These are phyloP conservation scores for Diploscapter pachys DNA, from an alignment of 1,140 invertebrate species.

Conservation along the genomic window DNA sequence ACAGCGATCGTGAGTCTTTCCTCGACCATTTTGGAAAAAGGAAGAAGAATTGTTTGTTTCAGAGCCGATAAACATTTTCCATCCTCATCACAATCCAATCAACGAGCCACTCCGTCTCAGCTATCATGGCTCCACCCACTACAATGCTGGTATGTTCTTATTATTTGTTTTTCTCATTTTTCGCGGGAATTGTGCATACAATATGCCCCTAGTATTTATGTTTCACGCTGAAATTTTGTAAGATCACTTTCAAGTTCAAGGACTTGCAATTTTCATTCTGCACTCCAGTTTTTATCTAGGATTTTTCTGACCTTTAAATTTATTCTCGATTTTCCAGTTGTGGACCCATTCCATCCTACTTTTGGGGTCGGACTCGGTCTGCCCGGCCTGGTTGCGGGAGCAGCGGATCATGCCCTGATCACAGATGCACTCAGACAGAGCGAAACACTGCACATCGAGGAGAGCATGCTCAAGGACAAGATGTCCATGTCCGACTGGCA, in stretches of 20 bases:
- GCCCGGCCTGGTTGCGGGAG: conserved; percentile 76
- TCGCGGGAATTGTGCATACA: neutral
- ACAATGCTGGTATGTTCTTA: conserved; percentile 66
- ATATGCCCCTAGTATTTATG: too few relatives aligned
- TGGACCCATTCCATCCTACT: conserved; percentile 78
- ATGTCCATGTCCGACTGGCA: conserved; percentile 87
- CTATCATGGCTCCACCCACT: conserved; percentile 83
- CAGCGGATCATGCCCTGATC: conserved; percentile 52
- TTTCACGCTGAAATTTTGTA: too few relatives aligned
- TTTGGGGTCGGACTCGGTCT: conserved; percentile 81
- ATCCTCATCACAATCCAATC: conserved; percentile 64
- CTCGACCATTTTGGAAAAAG: neutral
- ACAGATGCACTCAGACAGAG: conserved; percentile 51
- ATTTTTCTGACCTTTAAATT: neutral
- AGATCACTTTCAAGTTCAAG: neutral
- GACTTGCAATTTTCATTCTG: too few relatives aligned
- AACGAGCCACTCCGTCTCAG: conserved; percentile 78
- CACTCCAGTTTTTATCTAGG: neutral
- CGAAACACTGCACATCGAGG: conserved; percentile 79
- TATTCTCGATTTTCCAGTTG: conserved; percentile 66
- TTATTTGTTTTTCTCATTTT: conserved; percentile 11
- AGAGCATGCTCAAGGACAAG: conserved; percentile 90
- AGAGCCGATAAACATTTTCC: conserved; percentile 82
- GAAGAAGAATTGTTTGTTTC: conserved; percentile 11
- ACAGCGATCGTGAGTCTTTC: conserved; percentile 70